A percentile compares a stretch with the other conserved stretches of the same genome.
These are phyloP conservation scores for Parnassius apollo DNA, from an alignment of 2,888 invertebrate genomes.

Conservation along the genomic window DNA sequence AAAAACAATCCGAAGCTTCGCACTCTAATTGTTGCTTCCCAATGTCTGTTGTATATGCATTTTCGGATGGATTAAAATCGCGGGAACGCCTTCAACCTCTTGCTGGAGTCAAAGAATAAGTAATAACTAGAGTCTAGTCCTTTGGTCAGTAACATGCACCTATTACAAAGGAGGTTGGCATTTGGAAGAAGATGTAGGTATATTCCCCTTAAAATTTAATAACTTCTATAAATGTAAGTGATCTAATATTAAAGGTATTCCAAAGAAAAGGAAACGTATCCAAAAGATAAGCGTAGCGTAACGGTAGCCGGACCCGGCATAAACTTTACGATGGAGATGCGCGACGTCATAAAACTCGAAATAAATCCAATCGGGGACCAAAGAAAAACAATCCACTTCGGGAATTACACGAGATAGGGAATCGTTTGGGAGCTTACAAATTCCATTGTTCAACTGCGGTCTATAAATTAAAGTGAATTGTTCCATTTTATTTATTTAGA, in stretches of 20 bases:
- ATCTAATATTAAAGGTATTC: slow-evolving; percentile 24
- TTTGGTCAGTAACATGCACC: too few species aligned
- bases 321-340: slow-evolving; percentile 77
- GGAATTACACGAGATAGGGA: slow-evolving; percentile 50
- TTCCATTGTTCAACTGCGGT: slow-evolving; percentile 24
- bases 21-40: too few species aligned
- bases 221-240: background rate
- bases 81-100: too few species aligned
- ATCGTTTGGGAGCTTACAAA: slow-evolving; percentile 25
- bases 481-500: slow-evolving; percentile 16
- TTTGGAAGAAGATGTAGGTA: too few species aligned
- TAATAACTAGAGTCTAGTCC: too few species aligned
- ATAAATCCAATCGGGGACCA: slow-evolving; percentile 75
- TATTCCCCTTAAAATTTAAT: too few species aligned
- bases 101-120: too few species aligned
- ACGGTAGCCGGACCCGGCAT: slow-evolving; percentile 66
- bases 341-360: slow-evolving; percentile 75
- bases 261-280: slow-evolving; percentile 20
- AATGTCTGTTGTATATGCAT: too few species aligned
- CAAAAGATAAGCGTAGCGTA: slow-evolving; percentile 31
- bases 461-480: slow-evolving; percentile 24
- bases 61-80: too few species aligned
- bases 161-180: too few species aligned
- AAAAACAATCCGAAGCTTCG: too few species aligned
- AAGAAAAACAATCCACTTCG: slow-evolving; percentile 75